Base-by-base conservation (phyloP, 2,797 vertebrate species). In the Myotis pilosus region DNA sequence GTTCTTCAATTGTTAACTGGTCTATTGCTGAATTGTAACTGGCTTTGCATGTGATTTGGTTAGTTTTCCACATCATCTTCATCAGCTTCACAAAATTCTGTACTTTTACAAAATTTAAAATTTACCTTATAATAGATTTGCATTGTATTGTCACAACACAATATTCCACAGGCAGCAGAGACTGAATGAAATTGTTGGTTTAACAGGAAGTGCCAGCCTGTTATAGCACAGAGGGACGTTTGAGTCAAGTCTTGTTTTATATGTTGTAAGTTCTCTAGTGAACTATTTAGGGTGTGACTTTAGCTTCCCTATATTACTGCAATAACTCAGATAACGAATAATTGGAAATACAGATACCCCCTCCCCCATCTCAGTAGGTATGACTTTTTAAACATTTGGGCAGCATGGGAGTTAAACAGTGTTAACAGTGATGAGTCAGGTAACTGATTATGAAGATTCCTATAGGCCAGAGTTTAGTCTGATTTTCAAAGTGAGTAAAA, bases 211-310 rank as follows among this genome's bases (percentile, higher is more conserved):
- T 69, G 49, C 60, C 33, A 64, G 2, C 30, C 3, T 79, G 41
- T 38, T 71, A 80, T 72, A 57, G 19, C 30, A 51, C 33, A 85
- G 51, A 38, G 78, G 75, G 17, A 66, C 75, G 25, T 72, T 71
- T 53, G 60, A 72, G 41, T 79, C 4, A 55, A 71, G 53, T 86
- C 64, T 82, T 86, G 6, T 89, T 96, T 85, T 94, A 19, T 36
- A 16, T 22, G 71, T 87, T 23, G 47, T 86, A 49, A 55, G 17
- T 86, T 85, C 22, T 64, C 60, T 38, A 75, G 69, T 71, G 81
- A 79, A 57, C 13, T 66, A 19, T 72, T 62, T 92, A 23, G 20
- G 28, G 60, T 74, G 51, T 79, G 49, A 74, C 10, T 57, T 86
- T 55, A 89, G 69, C 30, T 80, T 92, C 22, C 60, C 62, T 41